Base-by-base conservation (phyloP, 2,888 invertebrate species). In the Trissolcus brochymenae region DNA sequence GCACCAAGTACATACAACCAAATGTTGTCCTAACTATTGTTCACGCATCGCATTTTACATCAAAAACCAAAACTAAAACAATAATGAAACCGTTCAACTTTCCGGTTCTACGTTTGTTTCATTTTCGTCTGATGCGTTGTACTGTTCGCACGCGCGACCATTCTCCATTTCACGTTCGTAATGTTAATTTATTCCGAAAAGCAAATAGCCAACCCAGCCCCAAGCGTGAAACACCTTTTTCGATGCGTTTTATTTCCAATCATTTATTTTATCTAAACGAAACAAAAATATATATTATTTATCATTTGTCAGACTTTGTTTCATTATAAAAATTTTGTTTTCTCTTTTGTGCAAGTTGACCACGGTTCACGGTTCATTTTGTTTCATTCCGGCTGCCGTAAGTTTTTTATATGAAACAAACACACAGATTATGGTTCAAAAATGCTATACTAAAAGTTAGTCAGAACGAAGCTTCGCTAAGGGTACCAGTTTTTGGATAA, bases 321-420 rank as follows among this genome's bases (percentile, higher is more conserved):
- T 51, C 6, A 21, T 50, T 51, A 67, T 41, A 43, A 17, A 67
- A 67, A 56, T 40, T 66, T 66, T 56, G 16, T 66, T 66, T 73
- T 77, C 41, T 54, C 62, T 78, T 78, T 66, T 65, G 74, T 78
- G 74, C 78, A 78, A 78, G 78, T 78, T 78, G 78, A 78, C 78
- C 78, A 78, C 74, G 65, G 68, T 68, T 76, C 46, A 66, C 35
- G 35, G 35, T 35, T 35, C 35, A 59, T 67, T 76, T 66, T 62
- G 59, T 71, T 71, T 62, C 35, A 71, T 62, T 71, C 67, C 51
- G 11, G 46, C 3, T 41, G 21, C 60, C 51, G 66, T 76, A 66
- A 56, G 66, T 71, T 41, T 70, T 14, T 60, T 46, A 21, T 49
- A 21, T 19, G 25, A 25, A 16, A 29, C 16, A 16, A 53, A 66